Evolutionary conservation across 2,888 invertebrate genomes (phyloP), one percentile per base, ranked within the genome.

Genomic region (Chymomyza fuscimana): DNA sequence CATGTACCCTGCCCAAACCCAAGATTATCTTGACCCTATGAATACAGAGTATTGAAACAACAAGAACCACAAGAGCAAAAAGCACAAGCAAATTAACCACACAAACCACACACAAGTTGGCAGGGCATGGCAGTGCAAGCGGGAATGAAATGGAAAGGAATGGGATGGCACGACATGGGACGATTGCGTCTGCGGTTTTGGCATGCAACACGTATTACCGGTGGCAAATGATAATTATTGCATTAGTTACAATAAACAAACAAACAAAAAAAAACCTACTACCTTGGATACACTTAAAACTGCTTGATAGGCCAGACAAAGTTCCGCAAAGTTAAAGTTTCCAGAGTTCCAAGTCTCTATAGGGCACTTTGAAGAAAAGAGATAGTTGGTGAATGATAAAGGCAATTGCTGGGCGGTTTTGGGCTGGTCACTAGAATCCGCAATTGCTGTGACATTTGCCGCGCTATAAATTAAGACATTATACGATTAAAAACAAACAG

Each of bases 191-290:
- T 50, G 40, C 40, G 50, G 52, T 40, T 32, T 32, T 58, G 65
- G 74, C 63, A 60, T 78, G 74, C 79, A 76, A 80, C 83, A 88
- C 87, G 89, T 89, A 90, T 90, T 89, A 89, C 87, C 89, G 85
- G 90, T 90, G 90, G 89, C 89, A 89, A 90, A 87, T 89, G 89
- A 86, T 90, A 90, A 90, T 90, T 90, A 90, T 90, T 87, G 87
- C 89, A 90, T 90, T 90, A 90, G 89, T 88, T 89, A 86, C 83
- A 86, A 84, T 84, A 85, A 73, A 68, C 69, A 75, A 58, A n/a
- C 19, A 25, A 69, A 72, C 62, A 58, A 74, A 64, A 75, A 63
- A 69, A 73, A 63, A 64, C 72, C 71, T 70, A 65, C 65, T 74
- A 60, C 46, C 29, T 60, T 64, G n/a, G 66, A 67, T 52, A 29